Evolutionary conservation across 2,113 vertebrate genomes (phyloP), one percentile per base, ranked within the genome.

Genomic region (Colaptes auratus): DNA sequence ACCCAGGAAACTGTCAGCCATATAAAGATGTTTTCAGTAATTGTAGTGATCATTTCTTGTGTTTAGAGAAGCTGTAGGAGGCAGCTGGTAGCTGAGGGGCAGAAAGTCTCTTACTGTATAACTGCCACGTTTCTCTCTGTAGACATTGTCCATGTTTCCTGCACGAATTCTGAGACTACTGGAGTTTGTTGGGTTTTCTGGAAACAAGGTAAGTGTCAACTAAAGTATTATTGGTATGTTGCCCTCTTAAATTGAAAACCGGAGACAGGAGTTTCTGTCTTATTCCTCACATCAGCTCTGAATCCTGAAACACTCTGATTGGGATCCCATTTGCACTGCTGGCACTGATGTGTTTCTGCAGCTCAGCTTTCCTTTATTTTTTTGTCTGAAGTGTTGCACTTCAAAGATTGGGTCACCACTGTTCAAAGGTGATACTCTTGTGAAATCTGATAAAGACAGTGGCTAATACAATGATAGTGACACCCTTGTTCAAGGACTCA

Each of bases 61-160:
- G 15, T n/a, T 72, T 89, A 50, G 18, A 82, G 53, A 77, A 69
- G 30, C 24, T 30, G 19, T 25, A 23, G 42, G 31, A 88, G 48
- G 30, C 24, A 80, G 11, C 4, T 46, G 48, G 33, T 46, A 59
- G n/a, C 56, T 42, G 53, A 79, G 23, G 79, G 10, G 18, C 55
- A 85, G 33, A 18, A 89, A 28, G 30, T 56, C 18, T 76, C 0
- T 67, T 74, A 11, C 21, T 73, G 39, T 10, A 1, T 20, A 73
- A 86, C 20, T 83, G 18, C 55, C 56, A 8, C 9, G 5, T 87
- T 94, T 80, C 92, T 93, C 71, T 80, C 74, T 76, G 14, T 90
- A 99, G 99, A 99, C 99, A 35, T 96, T 99, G 89, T 99, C 99
- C 77, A 98, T 99, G 98, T 97, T 99, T 95, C 99, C 99, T 5